Evolutionary conservation across 2,888 invertebrate species (phyloP), one percentile per base, ranked within the genome.

Genomic region (Erebia palarica): DNA sequence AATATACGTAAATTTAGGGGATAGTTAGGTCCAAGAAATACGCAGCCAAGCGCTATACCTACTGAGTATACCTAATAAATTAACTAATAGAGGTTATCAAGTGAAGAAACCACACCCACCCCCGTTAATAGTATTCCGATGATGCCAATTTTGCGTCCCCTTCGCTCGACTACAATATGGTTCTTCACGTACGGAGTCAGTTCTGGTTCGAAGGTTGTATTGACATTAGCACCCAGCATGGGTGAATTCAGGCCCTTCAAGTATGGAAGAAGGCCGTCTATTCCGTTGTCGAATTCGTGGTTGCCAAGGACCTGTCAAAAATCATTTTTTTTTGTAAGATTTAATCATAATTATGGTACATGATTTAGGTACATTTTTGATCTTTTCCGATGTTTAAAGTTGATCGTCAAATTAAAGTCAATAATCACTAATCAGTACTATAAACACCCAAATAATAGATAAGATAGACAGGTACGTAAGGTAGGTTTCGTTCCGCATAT

Each of bases 201-300:
- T 47, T 90, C 86, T 0, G 97, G 96, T 77, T 97, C 97, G 4
- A 93, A 82, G 0, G 90, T 89, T 7, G 95, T 94, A 83, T 97
- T 96, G 65, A 98, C 96, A 80, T 98, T 98, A 49, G 96, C 94
- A 7, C 96, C 96, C 55, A 98, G 86, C 82, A 97, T 95, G 0
- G 96, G 95, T 0, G 96, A 94, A 1, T 95, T 89, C 10, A 96
- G 81, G 0, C 86, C 86, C 78, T 95, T 84, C 57, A 98, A 82
- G 84, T 96, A 97, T 0, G 96, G 96, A 0, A 96, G 94, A 0
- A 97, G 86, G 0, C 96, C 97, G 10, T 88, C 94, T 1, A 97
- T 90, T 3, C 95, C 95, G 78, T 96, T 94, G 82, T 98, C 98
- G 80, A 98, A 98, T 84, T 98, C 98, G 80, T 98, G 97, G 85